Evolutionary conservation across 2,888 invertebrate species (phyloP), one percentile per base, ranked within the genome.

Genomic region (Epistrophe grossulariae): DNA sequence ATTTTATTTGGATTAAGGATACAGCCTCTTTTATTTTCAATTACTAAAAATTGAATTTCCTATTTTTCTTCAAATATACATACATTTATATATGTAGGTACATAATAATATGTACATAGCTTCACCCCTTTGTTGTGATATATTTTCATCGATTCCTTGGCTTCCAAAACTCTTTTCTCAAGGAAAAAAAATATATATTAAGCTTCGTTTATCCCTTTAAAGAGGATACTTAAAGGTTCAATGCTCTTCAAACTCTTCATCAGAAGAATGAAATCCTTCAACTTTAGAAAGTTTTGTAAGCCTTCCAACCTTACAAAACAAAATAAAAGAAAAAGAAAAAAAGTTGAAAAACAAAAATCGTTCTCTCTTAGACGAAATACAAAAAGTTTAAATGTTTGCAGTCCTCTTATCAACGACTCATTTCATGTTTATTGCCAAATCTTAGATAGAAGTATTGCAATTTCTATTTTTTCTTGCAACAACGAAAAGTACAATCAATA

Each of bases 371-470:
- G 11, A 31, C 3, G 17, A 66, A 45, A 66, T 66, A 31, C 17
- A 48, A 48, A 66, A 45, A 66, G 45, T 66, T 66, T 45, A 28
- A 48, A 48, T 66, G 66, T 66, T 66, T 66, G 48, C 48, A 66
- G 48, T 66, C 24, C 66, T 45, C 66, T 45, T 66, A 48, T 66
- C 48, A 45, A 24, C 2, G 28, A 48, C 11, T 45, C 45, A 66
- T 48, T 66, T 31, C 28, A 48, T 45, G 31, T 28, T 31, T 66
- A 66, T 66, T 66, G 66, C 48, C 31, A 45, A 28, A 66, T 66
- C 48, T 45, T 17, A 66, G 66, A 15, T 8, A 7, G 45, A 19
- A 2, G 15, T 15, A 62, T 19, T 40, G 66, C 28, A 66, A 48
- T 35, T 48, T 66, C 17, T 24, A 45, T 66, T 66, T 43, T 24